Conservation (phyloP, 2,888 invertebrate genomes). For the Epinotia ramella region DNA sequence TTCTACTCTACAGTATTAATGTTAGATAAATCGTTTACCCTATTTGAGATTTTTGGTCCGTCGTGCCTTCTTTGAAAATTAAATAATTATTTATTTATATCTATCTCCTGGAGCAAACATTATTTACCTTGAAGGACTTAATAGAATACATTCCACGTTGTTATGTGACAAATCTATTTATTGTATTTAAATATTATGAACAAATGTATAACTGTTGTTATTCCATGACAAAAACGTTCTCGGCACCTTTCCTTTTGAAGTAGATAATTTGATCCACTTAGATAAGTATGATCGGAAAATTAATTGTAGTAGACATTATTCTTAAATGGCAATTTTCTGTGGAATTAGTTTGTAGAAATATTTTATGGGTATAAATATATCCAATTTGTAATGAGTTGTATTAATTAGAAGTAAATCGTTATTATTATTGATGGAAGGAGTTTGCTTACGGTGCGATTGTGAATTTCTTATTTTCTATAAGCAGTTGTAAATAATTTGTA, state of each 20-base stretch:
- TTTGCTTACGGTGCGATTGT: conserved; percentile 77
- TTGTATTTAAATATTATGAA: conserved; percentile 38
- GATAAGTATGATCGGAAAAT: background rate
- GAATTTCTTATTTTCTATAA: conserved; percentile 68
- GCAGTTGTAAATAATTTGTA: conserved; percentile 79
- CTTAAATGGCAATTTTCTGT: conserved; percentile 8
- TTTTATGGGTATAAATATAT: conserved; percentile 20
- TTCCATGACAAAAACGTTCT: conserved; percentile 26
- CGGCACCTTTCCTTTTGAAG: conserved; percentile 6
- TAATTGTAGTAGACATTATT: conserved; percentile 9
- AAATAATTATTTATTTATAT: conserved; percentile 54
- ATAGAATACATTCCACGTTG: conserved; percentile 57
- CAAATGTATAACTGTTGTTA: conserved; percentile 44
- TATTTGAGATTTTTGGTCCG: conserved; percentile 55
- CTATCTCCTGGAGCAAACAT: conserved; percentile 41
- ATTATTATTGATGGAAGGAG: conserved; percentile 55
- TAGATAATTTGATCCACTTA: conserved; percentile 21
- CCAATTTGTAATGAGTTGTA: conserved; percentile 39
- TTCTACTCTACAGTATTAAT: conserved; percentile 15
- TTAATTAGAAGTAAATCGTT: conserved; percentile 67
- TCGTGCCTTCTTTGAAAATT: conserved; percentile 70
- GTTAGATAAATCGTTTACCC: conserved; percentile 27
- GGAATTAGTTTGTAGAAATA: conserved; percentile 10
- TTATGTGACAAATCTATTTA: conserved; percentile 51
- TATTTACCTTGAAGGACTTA: conserved; percentile 46